Evolutionary conservation across 2,797 vertebrate species (phyloP).

Genomic region (Melanogrammus aeglefinus): DNA sequence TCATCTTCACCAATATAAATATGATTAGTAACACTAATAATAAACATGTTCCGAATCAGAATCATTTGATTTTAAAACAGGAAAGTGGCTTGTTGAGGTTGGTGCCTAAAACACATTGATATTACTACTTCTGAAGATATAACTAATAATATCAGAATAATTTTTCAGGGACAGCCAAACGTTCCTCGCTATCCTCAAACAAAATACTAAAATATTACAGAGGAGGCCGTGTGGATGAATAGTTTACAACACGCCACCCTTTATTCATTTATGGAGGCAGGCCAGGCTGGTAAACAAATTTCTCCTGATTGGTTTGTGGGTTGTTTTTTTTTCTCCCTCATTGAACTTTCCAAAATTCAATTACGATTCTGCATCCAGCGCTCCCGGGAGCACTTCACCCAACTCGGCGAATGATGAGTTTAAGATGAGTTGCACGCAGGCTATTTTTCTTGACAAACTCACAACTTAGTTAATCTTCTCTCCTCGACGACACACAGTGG

Average conservation of each 20-base stretch:
- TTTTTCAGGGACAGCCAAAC: background rate
- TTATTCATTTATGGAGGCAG: background rate
- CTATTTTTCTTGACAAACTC: slow-evolving; percentile 8
- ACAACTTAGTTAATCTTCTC: slow-evolving; percentile 1
- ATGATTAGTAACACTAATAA: no score
- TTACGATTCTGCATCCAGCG: slow-evolving; percentile 5
- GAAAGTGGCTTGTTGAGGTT: no score
- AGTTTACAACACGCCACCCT: background rate
- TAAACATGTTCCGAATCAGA: no score
- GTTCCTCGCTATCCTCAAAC: background rate
- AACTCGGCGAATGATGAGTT: background rate
- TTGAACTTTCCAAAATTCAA: slow-evolving; percentile 7
- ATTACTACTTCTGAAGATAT: background rate
- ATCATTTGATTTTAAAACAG: no score
- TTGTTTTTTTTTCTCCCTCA: slow-evolving; percentile 6
- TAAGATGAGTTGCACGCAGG: slow-evolving; percentile 6
- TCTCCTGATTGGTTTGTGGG: background rate
- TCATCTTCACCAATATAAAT: no score
- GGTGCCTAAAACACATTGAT: no score
- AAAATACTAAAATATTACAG: background rate
- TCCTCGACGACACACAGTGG: background rate
- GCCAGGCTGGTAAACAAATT: background rate
- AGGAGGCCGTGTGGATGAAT: background rate
- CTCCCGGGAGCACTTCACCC: slow-evolving; percentile 3
- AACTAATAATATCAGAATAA: background rate